Evolutionary conservation across 1,140 invertebrate genomes (phyloP).

Genomic region (Drosophila sp.): DNA sequence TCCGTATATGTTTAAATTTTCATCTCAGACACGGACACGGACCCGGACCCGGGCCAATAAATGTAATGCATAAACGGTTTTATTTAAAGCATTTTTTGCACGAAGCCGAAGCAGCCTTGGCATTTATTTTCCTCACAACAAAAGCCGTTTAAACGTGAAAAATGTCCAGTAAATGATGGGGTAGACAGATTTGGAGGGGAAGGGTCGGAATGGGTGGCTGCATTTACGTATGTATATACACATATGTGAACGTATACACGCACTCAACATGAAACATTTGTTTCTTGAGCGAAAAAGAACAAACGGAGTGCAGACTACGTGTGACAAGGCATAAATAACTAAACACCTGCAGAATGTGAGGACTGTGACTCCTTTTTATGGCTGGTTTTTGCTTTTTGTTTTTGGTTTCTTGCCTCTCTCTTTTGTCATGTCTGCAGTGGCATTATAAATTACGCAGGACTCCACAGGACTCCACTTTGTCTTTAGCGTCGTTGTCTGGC

Average conservation of each 20-base stretch:
- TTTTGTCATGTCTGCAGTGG: conserved; percentile 68
- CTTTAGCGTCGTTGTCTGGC: conserved; percentile 42
- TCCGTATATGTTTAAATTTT: conserved; percentile 34
- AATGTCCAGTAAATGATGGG: conserved; percentile 29
- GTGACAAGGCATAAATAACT: conserved; percentile 80
- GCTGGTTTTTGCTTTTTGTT: conserved; percentile 37
- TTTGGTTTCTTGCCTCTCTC: conserved; percentile 5
- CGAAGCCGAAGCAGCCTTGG: conserved; percentile 7
- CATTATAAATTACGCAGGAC: conserved; percentile 71
- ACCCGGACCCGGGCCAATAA: conserved; percentile 38
- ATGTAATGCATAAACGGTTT: conserved; percentile 58
- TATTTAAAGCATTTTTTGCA: conserved; percentile 51
- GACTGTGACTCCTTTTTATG: conserved; percentile 35
- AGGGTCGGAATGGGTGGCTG: conserved; percentile 47
- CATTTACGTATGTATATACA: not conserved
- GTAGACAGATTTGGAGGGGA: conserved; percentile 47
- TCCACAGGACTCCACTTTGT: conserved; percentile 7
- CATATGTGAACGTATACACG: conserved; percentile 23
- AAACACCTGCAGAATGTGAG: conserved; percentile 75
- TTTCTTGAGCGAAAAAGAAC: conserved; percentile 44
- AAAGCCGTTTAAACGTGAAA: conserved; percentile 36
- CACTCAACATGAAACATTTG: conserved; percentile 57
- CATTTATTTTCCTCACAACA: conserved; percentile 38
- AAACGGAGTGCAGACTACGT: conserved; percentile 57
- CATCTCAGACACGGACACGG: conserved; percentile 25